These are phyloP conservation scores for Ditula angustiorana DNA, from an alignment of 2,888 invertebrate species.

Conservation along the genomic window DNA sequence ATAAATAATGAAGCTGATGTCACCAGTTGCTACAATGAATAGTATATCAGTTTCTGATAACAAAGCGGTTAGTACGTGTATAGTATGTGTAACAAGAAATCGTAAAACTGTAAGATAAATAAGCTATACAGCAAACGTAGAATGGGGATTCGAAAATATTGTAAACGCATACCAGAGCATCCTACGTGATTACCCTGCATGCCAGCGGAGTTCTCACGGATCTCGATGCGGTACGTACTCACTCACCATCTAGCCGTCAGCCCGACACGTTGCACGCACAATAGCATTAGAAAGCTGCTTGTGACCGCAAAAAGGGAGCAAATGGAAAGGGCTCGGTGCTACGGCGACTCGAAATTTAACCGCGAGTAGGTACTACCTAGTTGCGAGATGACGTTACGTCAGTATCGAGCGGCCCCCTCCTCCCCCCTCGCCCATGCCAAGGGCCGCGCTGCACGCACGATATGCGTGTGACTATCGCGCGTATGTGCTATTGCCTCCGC, in stretches of 20 bases:
- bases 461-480: conserved; percentile 58
- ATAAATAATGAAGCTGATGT: conserved; percentile 14
- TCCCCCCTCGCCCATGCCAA: conserved; percentile 51
- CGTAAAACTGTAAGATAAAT: not conserved
- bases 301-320: conserved; percentile 82
- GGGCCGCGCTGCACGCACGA: conserved; percentile 49
- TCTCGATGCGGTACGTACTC: conserved; percentile 69
- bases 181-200: conserved; percentile 58
- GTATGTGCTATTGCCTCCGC: conserved; percentile 69
- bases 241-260: conserved; percentile 66
- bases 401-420: conserved; percentile 70
- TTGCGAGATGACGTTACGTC: conserved; percentile 78
- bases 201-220: conserved; percentile 72
- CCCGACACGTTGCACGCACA: conserved; percentile 72
- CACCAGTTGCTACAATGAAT: conserved; percentile 15
- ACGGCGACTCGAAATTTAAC: conserved; percentile 51
- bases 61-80: not conserved
- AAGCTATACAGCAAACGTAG: conserved; percentile 1
- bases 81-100: conserved; percentile 11
- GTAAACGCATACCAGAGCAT: conserved; percentile 50
- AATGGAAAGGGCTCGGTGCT: conserved; percentile 69
- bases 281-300: conserved; percentile 81
- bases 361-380: conserved; percentile 16
- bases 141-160: conserved; percentile 6
- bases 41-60: conserved; percentile 22